Evolutionary conservation across 2,113 vertebrate species (phyloP).

Genomic region (Synodontis membranacea): DNA sequence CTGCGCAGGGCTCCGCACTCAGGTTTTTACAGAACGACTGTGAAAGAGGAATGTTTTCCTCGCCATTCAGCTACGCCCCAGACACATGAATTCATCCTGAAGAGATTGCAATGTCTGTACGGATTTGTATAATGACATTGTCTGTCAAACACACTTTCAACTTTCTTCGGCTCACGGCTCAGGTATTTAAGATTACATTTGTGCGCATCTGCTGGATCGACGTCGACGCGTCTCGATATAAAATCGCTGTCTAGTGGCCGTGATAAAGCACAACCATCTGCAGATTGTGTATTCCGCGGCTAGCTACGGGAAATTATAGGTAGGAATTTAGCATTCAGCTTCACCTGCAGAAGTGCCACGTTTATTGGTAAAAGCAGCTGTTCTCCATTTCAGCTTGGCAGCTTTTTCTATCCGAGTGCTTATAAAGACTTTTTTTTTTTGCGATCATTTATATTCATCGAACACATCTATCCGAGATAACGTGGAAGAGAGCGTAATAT

Average conservation of each 20-base stretch:
- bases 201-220: conserved; percentile 24
- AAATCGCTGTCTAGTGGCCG: background rate
- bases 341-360: background rate
- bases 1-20: background rate
- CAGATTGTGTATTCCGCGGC: background rate
- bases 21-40: background rate
- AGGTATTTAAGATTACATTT: conserved; percentile 55
- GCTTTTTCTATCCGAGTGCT: background rate
- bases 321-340: background rate
- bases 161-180: conserved; percentile 46
- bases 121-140: conserved; percentile 61
- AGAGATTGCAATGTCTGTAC: conserved; percentile 59
- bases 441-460: background rate
- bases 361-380: background rate
- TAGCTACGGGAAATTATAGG: background rate
- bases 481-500: background rate
- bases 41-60: conserved; percentile 49
- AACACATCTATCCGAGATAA: background rate
- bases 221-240: background rate
- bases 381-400: background rate
- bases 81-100: conserved; percentile 31
- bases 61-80: conserved; percentile 20
- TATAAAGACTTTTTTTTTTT: background rate
- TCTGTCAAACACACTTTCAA: conserved; percentile 66
- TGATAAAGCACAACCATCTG: conserved; percentile 22